These are phyloP conservation scores for Rhynchophorus ferrugineus DNA, from an alignment of 1,140 invertebrate genomes.

Conservation along the genomic window DNA sequence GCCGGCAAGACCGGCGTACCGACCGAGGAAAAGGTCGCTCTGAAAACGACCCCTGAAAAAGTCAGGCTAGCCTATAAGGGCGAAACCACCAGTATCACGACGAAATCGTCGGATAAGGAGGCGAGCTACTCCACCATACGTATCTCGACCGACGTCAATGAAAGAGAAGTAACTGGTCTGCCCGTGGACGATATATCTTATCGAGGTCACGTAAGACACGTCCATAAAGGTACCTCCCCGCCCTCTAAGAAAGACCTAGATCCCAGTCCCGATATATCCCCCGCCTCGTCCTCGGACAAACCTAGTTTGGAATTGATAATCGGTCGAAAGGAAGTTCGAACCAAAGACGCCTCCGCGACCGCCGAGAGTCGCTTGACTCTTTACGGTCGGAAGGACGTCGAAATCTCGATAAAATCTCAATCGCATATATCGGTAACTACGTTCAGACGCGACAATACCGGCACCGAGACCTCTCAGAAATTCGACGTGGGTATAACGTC, in stretches of 20 bases:
- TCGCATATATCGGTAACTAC: slow-evolving; percentile 47
- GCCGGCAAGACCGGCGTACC: slow-evolving; percentile 38
- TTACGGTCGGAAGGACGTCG: slow-evolving; percentile 43
- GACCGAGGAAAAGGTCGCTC: slow-evolving; percentile 23
- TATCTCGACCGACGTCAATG: not conserved
- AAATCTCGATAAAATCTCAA: slow-evolving; percentile 47
- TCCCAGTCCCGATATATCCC: slow-evolving; percentile 20
- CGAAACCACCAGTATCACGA: not conserved
- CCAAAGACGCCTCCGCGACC: slow-evolving; percentile 44
- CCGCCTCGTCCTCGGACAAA: slow-evolving; percentile 4
- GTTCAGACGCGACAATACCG: slow-evolving; percentile 37
- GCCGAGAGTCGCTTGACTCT: slow-evolving; percentile 45
- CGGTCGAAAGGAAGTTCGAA: slow-evolving; percentile 45
- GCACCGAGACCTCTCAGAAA: slow-evolving; percentile 41
- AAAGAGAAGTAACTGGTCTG: not conserved
- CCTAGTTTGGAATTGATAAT: slow-evolving; percentile 45
- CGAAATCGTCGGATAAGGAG: slow-evolving; percentile 10
- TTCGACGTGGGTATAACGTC: slow-evolving; percentile 42
- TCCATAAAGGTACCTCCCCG: slow-evolving; percentile 41
- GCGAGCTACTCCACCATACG: not conserved
- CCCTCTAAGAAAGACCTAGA: slow-evolving; percentile 17
- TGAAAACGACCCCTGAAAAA: slow-evolving; percentile 28
- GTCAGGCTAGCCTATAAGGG: slow-evolving; percentile 24
- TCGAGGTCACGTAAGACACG: slow-evolving; percentile 14
- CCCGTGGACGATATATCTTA: not conserved